Conservation (phyloP, 2,113 vertebrate species). For the Pipa parva region DNA sequence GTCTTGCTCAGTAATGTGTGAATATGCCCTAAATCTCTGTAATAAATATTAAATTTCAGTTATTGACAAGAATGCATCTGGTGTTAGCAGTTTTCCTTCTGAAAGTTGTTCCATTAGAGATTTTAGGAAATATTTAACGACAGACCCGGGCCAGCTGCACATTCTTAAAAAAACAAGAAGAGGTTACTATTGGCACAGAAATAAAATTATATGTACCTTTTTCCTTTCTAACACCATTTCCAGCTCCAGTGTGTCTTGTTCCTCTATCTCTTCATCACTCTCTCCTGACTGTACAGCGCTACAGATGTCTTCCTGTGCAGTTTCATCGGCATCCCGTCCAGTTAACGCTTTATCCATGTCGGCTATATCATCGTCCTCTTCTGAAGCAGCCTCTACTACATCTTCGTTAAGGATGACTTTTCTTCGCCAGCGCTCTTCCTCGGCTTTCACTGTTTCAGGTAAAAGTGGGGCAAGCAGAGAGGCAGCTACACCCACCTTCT, state of each 20-base stretch:
- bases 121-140: too few species aligned
- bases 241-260: constrained; percentile 88
- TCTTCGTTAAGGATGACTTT: constrained; percentile 79
- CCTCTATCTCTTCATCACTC: constrained; percentile 76
- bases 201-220: constrained; percentile 66
- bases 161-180: too few species aligned
- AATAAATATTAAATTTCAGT: too few species aligned
- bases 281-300: constrained; percentile 78
- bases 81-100: too few species aligned
- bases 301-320: constrained; percentile 66
- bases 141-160: too few species aligned
- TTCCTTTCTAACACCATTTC: constrained; percentile 92
- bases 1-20: too few species aligned
- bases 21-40: too few species aligned
- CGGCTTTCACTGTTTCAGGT: constrained; percentile 84
- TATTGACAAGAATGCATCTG: too few species aligned
- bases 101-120: too few species aligned
- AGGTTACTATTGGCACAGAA: too few species aligned
- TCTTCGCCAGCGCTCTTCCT: constrained; percentile 92
- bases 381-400: constrained; percentile 55
- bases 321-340: constrained; percentile 59
- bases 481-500: constrained; percentile 82
- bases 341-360: constrained; percentile 42
- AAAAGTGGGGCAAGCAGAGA: constrained; percentile 87
- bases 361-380: constrained; percentile 42